Evolutionary conservation across 2,797 vertebrate species (phyloP), one percentile per base, ranked within the genome.

Genomic region (Danio tinwini): DNA sequence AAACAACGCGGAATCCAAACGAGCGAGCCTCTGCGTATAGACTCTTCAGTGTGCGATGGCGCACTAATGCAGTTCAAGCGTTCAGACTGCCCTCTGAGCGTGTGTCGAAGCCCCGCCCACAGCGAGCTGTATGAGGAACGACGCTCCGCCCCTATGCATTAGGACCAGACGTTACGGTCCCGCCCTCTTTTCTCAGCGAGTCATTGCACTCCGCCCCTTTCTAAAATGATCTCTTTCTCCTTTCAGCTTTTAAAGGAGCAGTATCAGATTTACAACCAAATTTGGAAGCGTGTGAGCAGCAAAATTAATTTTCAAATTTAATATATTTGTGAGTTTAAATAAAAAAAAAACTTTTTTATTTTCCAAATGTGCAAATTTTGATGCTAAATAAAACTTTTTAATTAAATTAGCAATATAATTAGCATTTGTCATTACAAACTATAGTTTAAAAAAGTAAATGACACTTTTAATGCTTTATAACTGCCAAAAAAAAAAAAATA

Each of bases 181-280:
- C 74, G 50, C 77, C 68, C 19, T 14, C 39, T 5, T 0, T 0
- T 0, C 8, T 37, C 29, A 19, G 21, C n/a, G 8, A 11, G 10
- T 0, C 12, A 29, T 0, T 8, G 4, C 1, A 7, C 10, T 21
- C 14, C 17, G 42, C 63, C 64, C 19, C 70, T 49, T 40, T 62
- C 4, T 11, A 40, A 40, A 12, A 21, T 82, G 69, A 90, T 86
- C 85, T 50, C 89, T 88, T 4, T 88, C 90, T 56, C 89, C 85
- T n/a, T 82, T 80, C 68, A 74, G 6, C 71, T 44, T 83, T 93
- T 93, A 93, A 93, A 93, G 92, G 65, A 83, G 67, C 90, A 91
- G 86, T 39, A 58, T 14, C 3, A 69, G 14, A 53, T 85, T 85
- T 80, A 76, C 59, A 13, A 19, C 5, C 63, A 44, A 56, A 13